Evolutionary conservation across 2,888 invertebrate species (phyloP).

Genomic region (Nemurella pictetii): DNA sequence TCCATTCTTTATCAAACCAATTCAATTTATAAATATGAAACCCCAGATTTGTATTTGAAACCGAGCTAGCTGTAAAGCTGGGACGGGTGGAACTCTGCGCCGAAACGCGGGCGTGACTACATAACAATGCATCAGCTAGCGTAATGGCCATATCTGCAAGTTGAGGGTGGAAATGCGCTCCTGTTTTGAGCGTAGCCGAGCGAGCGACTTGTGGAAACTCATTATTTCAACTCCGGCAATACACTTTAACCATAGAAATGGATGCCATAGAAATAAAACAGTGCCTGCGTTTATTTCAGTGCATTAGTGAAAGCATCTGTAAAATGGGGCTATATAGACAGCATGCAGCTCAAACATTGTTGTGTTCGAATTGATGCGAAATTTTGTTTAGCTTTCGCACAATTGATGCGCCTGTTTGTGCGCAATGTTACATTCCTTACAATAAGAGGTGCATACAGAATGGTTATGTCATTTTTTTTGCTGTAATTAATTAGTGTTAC

Average conservation of each 20-base stretch:
- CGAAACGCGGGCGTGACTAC: neutral
- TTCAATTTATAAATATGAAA: neutral
- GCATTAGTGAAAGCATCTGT: constrained; percentile 1
- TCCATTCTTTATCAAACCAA: neutral
- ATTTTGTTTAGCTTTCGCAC: neutral
- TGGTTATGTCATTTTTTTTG: neutral
- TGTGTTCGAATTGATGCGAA: neutral
- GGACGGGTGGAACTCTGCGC: too few species aligned
- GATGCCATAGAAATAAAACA: constrained; percentile 11
- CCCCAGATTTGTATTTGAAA: neutral
- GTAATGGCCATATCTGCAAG: constrained; percentile 3
- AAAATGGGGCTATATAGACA: neutral
- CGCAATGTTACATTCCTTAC: neutral
- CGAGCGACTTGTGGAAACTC: neutral
- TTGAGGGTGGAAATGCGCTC: neutral
- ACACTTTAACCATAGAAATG: constrained; percentile 6
- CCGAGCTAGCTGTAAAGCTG: too few species aligned
- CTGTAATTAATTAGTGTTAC: neutral
- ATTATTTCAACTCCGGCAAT: constrained; percentile 7
- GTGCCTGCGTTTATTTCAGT: neutral
- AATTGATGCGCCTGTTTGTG: neutral
- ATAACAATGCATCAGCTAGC: neutral
- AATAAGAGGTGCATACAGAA: neutral
- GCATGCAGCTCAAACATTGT: neutral
- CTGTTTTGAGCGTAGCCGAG: neutral